Evolutionary conservation across 1,140 invertebrate genomes (phyloP).

Genomic region (Drosophila lacertosa): DNA sequence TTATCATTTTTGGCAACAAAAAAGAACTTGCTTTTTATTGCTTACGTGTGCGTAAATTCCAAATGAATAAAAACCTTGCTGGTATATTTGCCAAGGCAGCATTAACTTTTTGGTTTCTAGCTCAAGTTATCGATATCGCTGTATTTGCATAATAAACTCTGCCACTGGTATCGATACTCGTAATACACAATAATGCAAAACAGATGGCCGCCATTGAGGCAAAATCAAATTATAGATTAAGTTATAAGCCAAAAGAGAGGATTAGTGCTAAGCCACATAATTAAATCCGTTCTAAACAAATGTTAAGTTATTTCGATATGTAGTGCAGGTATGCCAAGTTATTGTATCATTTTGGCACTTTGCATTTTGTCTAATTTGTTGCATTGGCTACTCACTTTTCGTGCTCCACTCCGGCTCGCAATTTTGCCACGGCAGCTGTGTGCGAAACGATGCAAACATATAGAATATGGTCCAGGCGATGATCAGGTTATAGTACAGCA

Average conservation of each 20-base stretch:
- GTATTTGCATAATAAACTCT: background rate
- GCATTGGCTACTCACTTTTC: slow-evolving; percentile 84
- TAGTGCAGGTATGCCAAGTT: slow-evolving; percentile 6
- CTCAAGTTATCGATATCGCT: background rate
- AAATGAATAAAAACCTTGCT: slow-evolving; percentile 15
- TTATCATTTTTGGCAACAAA: slow-evolving; percentile 52
- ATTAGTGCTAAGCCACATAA: no score
- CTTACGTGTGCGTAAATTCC: slow-evolving; percentile 54
- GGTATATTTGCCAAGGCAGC: slow-evolving; percentile 2
- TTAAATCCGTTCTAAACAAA: background rate
- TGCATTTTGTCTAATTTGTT: slow-evolving; percentile 73
- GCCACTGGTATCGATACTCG: background rate
- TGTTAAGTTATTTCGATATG: slow-evolving; percentile 1
- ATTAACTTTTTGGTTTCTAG: background rate
- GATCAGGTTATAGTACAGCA: slow-evolving; percentile 93
- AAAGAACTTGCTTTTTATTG: slow-evolving; percentile 51
- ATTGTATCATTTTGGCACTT: slow-evolving; percentile 65
- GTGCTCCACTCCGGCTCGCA: slow-evolving; percentile 91
- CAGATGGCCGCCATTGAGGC: no score
- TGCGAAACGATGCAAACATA: slow-evolving; percentile 90
- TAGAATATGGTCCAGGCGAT: slow-evolving; percentile 94
- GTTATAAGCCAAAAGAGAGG: no score
- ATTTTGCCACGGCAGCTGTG: slow-evolving; percentile 90
- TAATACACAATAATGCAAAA: no score
- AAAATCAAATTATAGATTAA: background rate